phyloP scores from a whole-genome alignment of 2,888 invertebrate species.

The Eupithecia pulchellata region DNA sequence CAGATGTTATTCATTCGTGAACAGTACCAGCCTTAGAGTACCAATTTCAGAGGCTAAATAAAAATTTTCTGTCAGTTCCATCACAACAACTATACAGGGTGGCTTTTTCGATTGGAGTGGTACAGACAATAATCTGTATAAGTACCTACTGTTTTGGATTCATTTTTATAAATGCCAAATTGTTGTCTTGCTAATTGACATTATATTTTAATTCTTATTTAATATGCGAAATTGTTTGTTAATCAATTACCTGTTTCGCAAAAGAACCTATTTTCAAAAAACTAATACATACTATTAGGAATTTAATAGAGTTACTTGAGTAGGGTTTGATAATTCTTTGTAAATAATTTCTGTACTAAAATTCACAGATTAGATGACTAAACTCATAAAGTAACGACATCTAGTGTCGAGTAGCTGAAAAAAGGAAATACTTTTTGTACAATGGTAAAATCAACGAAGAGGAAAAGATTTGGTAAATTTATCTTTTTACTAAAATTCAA shows the following conservation, averaged over 20 bases:
- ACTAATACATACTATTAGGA: neutral
- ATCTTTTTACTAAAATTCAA: neutral
- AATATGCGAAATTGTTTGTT: neutral
- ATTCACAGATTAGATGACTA: neutral
- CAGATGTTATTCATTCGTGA: no score
- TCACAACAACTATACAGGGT: no score
- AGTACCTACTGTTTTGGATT: no score
- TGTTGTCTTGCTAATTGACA: no score
- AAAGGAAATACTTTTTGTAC: neutral
- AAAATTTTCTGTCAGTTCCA: no score
- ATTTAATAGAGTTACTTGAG: neutral
- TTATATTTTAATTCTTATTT: no score
- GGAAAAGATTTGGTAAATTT: neutral
- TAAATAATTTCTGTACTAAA: neutral
- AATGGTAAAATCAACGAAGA: neutral
- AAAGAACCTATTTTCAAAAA: neutral
- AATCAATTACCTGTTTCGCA: neutral
- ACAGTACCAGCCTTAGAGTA: no score
- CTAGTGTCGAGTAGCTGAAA: constrained; percentile 57
- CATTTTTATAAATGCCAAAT: no score
- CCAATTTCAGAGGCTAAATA: no score
- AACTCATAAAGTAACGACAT: constrained; percentile 48
- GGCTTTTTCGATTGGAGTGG: no score
- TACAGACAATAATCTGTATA: no score
- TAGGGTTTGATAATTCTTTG: neutral